Percentiles rank a stretch among this genome's conserved stretches.
These are phyloP conservation scores for Eilema depressum DNA, from an alignment of 2,888 invertebrate species.

Conservation along the genomic window DNA sequence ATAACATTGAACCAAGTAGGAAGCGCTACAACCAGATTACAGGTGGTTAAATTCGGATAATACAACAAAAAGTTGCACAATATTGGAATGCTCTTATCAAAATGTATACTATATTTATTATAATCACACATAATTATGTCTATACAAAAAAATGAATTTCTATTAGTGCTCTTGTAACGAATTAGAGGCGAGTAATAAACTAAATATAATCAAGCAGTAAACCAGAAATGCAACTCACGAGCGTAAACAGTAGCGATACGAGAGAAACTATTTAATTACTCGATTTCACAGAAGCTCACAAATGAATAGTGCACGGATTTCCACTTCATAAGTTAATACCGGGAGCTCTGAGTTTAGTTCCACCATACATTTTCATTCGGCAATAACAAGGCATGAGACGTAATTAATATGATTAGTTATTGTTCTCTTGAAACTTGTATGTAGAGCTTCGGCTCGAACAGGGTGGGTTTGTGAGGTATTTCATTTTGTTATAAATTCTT, in stretches of 20 bases:
- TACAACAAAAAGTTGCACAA: neutral
- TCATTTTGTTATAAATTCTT: conserved; percentile 15
- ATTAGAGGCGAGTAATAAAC: conserved; percentile 7
- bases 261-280: conserved; percentile 23
- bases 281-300: conserved; percentile 33
- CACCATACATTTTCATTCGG: conserved; percentile 82
- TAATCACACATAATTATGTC: neutral
- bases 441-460: conserved; percentile 22
- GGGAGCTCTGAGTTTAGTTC: conserved; percentile 56
- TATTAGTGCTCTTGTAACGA: neutral
- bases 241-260: conserved; percentile 12
- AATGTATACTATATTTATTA: neutral
- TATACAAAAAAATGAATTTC: neutral
- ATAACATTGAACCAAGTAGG: no score
- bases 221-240: conserved; percentile 9
- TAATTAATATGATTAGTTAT: conserved; percentile 82
- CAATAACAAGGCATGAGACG: conserved; percentile 53
- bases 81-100: neutral
- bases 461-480: conserved; percentile 15
- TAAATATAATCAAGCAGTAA: neutral
- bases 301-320: conserved; percentile 43
- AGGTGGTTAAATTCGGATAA: no score
- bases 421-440: conserved; percentile 68
- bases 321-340: conserved; percentile 57
- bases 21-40: no score